phyloP scores from a whole-genome alignment of 2,113 vertebrate genomes.

The Bostrychus sinensis region DNA sequence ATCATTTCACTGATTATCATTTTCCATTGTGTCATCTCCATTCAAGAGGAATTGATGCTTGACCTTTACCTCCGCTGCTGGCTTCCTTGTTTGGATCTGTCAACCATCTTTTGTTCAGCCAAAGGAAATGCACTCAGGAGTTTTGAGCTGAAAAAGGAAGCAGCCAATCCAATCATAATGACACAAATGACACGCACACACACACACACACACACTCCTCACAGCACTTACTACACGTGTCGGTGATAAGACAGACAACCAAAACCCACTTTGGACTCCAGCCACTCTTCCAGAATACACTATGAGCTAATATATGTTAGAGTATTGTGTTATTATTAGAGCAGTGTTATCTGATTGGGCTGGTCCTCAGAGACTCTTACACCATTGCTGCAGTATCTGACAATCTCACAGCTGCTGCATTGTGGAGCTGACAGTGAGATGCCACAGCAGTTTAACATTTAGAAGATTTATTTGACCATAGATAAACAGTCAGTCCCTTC shows the following conservation, averaged over 20 bases:
- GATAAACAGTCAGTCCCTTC: too few relatives aligned
- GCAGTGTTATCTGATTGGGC: background rate
- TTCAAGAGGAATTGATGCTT: background rate
- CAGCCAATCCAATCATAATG: background rate
- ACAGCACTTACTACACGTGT: background rate
- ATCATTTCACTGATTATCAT: background rate
- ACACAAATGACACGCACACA: background rate
- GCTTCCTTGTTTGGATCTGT: conserved; percentile 1
- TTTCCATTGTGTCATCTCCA: background rate
- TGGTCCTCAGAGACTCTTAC: too few relatives aligned
- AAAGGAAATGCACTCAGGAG: background rate
- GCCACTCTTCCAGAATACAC: background rate
- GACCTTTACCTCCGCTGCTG: background rate
- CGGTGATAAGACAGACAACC: background rate
- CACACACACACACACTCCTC: background rate
- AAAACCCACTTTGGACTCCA: background rate
- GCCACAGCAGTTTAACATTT: too few relatives aligned
- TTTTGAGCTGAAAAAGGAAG: background rate
- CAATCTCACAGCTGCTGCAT: too few relatives aligned
- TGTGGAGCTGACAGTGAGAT: too few relatives aligned
- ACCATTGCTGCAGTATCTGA: too few relatives aligned
- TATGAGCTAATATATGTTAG: background rate
- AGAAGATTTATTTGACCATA: too few relatives aligned
- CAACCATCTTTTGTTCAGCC: background rate
- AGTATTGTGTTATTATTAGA: background rate